Base-by-base conservation (phyloP, 2,888 invertebrate species). In the Lymantria dispar region DNA sequence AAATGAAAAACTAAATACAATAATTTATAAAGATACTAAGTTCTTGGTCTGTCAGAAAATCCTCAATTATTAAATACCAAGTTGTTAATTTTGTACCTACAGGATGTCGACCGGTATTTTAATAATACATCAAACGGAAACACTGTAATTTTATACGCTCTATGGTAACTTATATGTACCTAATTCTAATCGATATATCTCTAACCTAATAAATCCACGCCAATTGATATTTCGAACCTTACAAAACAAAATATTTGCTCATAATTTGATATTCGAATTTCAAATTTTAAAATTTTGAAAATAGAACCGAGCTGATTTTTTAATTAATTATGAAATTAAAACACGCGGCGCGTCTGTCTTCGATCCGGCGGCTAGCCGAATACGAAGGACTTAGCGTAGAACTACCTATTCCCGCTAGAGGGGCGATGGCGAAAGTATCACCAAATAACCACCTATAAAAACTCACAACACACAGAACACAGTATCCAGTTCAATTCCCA, bases 391-490 rank as follows among this genome's bases (percentile, higher is more conserved):
- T 80, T 70, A 56, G 50, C 56, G 58, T 60, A 68, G 65, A 62
- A 57, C 62, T 64, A 60, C 75, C 63, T 76, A 74, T 77, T 80
- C 84, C 81, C 78, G 75, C 76, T 77, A 85, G 78, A 80, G 81
- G 87, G 88, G 90, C 86, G 74, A 70, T 79, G 80, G 90, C 90
- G 90, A 91, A 91, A 91, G 90, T 90, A 77, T 79, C 74, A 75
- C 86, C 84, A 84, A 87, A 89, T 85, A 89, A 83, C 84, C 85
- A 87, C 84, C 86, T 91, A 91, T 91, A 91, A 87, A 91, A 85
- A 87, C 88, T 78, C 85, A 80, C 79, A 78, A 75, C 87, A 75
- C 83, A 62, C 72, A 66, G 65, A 70, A 64, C 64, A 74, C 68
- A 65, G 79, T 80, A 91, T 90, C 91, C 90, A 91, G 91, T 91